Base-by-base conservation (phyloP, 2,888 invertebrate genomes). In the Cactoblastis cactorum region DNA sequence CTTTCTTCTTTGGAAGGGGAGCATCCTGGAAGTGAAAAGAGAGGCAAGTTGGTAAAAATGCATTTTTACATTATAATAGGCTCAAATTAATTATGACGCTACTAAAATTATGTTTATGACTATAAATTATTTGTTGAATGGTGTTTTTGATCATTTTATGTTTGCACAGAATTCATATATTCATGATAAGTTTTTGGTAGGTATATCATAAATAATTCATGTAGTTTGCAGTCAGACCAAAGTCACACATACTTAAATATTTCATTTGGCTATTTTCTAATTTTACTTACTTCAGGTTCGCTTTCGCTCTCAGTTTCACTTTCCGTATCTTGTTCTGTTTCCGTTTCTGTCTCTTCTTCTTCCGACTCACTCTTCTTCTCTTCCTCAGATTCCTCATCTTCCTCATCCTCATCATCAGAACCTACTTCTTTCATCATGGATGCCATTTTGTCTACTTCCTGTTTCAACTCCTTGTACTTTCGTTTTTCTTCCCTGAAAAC, bases 391-490 rank as follows among this genome's bases (percentile, higher is more conserved):
- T 91, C 82, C 56, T 86, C 78, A 60, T 90, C 77, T 67, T 92
- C 92, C 22, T 93, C 92, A n/a, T 93, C 92, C 8, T 94, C 93
- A 2, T 93, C 93, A 1, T 94, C 94, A 4, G 93, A 94, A 0
- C 93, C 94, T 1, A 92, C 93, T 65, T 95, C 95, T 64, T 94
- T 96, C 94, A 97, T 94, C 69, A 96, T 91, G 12, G 94, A 94
- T 0, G 96, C 96, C 96, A 97, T 97, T 83, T 96, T 96, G 70
- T 96, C 95, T 8, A 96, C 96, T 84, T 97, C 96, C 60, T 95
- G 95, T 75, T 96, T 95, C 37, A 97, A 80, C 61, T 93, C 92
- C 71, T 94, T 95, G 80, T 94, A 96, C 80, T 95, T 95, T 68
- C 94, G 94, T 70, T 95, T 95, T 66, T 96, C 96, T 35, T 94